Conservation (phyloP, 1,140 invertebrate genomes). For the Drosophila nannoptera region DNA sequence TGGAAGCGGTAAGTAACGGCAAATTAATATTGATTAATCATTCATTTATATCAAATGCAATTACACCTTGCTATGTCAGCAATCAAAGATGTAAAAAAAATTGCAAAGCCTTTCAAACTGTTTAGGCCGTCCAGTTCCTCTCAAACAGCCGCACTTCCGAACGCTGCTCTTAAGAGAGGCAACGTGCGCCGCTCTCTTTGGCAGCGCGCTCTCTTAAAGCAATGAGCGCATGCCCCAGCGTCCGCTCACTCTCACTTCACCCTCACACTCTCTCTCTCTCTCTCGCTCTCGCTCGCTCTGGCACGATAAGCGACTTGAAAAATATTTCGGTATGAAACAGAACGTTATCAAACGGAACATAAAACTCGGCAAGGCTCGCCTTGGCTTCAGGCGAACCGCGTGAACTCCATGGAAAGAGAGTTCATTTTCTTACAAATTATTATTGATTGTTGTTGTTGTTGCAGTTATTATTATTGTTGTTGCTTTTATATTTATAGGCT, state of each 20-base stretch:
- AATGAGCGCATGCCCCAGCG: too few relatives aligned
- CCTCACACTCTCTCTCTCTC: conserved; percentile 8
- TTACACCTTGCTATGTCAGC: not conserved
- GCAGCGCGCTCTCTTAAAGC: conserved; percentile 8
- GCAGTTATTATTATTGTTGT: not conserved
- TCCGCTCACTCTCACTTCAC: not conserved
- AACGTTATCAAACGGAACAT: conserved; percentile 10
- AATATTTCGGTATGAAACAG: not conserved
- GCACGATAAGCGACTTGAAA: conserved; percentile 27
- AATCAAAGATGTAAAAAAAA: not conserved
- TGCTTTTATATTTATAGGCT: conserved; percentile 56
- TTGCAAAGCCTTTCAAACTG: not conserved
- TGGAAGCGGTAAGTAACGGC: conserved; percentile 75
- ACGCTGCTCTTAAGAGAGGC: not conserved
- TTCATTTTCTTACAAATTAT: too few relatives aligned
- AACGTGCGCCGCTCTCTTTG: conserved; percentile 30
- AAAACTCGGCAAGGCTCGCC: not conserved
- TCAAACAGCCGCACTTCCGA: conserved; percentile 12
- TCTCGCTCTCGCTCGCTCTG: not conserved
- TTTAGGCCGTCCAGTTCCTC: not conserved
- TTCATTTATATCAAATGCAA: not conserved
- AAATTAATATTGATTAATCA: not conserved
- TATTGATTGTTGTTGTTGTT: too few relatives aligned
- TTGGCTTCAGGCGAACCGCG: too few relatives aligned
- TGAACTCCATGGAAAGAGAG: too few relatives aligned